Evolutionary conservation across 2,797 vertebrate species (phyloP).

Genomic region (Champsocephalus esox): DNA sequence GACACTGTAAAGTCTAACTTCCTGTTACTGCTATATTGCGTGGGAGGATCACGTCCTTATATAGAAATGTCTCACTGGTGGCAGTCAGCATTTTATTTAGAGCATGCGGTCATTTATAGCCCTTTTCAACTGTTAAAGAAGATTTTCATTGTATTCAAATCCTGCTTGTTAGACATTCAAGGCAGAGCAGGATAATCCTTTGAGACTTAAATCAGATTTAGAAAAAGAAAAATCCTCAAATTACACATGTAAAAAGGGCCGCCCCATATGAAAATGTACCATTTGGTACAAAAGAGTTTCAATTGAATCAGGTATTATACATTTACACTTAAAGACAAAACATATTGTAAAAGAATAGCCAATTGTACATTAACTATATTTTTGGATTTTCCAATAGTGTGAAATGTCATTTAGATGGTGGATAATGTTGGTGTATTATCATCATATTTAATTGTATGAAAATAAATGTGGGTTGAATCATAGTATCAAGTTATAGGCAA

Average conservation of each 20-base stretch:
- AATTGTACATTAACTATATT: conserved; percentile 4
- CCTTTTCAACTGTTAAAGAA: not conserved
- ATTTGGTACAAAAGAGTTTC: conserved; percentile 31
- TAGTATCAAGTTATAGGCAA: not conserved
- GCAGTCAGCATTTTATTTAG: conserved; percentile 31
- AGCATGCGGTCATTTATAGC: conserved; percentile 31
- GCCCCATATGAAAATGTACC: conserved; percentile 29
- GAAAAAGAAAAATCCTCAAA: conserved; percentile 7
- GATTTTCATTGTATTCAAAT: conserved; percentile 30
- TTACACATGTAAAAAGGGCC: conserved; percentile 48
- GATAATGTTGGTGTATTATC: not conserved
- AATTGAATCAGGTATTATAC: not conserved
- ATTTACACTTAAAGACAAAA: conserved; percentile 10
- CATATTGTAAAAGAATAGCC: not conserved
- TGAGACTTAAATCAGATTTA: conserved; percentile 18
- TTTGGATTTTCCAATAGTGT: conserved; percentile 9
- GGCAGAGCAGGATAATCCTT: conserved; percentile 23
- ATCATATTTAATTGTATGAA: conserved; percentile 17
- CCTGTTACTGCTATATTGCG: conserved; percentile 24
- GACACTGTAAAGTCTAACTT: conserved; percentile 24
- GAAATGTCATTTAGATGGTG: conserved; percentile 17
- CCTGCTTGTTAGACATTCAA: conserved; percentile 21
- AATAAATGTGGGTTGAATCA: not conserved
- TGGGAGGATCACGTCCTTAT: conserved; percentile 36
- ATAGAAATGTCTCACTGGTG: conserved; percentile 23